These are phyloP conservation scores for Camptogramma bilineatum DNA, from an alignment of 2,888 invertebrate genomes.

Conservation along the genomic window DNA sequence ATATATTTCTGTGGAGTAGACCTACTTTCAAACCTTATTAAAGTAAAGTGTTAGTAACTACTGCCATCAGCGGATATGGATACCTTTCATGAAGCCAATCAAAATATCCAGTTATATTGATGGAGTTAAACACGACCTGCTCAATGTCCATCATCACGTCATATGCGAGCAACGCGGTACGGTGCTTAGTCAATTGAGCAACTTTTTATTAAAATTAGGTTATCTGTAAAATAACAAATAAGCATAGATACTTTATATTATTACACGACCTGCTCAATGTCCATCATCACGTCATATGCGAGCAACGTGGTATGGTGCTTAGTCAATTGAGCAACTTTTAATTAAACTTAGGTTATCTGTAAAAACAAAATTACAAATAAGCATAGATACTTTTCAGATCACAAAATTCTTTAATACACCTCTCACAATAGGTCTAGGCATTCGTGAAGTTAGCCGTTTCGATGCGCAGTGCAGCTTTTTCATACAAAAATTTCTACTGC, in stretches of 20 bases:
- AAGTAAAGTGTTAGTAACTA: not conserved
- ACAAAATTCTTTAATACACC: no score
- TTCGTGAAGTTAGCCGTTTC: no score
- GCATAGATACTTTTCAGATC: no score
- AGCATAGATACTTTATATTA: no score
- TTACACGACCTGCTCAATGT: constrained; percentile 40
- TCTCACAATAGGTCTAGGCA: no score
- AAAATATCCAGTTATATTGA: constrained; percentile 51
- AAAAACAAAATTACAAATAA: no score
- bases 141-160: constrained; percentile 47
- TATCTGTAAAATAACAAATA: no score
- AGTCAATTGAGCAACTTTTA: constrained; percentile 1
- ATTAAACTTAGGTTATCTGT: not conserved
- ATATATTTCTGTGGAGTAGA: not conserved
- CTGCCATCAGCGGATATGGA: not conserved
- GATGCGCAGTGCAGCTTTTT: no score
- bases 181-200: not conserved
- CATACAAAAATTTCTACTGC: no score
- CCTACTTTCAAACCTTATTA: not conserved
- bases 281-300: constrained; percentile 43
- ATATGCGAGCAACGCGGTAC: not conserved
- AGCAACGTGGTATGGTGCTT: not conserved
- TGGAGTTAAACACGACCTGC: constrained; percentile 52
- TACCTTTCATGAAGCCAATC: constrained; percentile 38
- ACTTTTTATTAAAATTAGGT: not conserved